Percentiles rank a stretch among this genome's conserved stretches.
phyloP scores from a whole-genome alignment of 2,797 vertebrate genomes.

The Halcyon leucocephala region DNA sequence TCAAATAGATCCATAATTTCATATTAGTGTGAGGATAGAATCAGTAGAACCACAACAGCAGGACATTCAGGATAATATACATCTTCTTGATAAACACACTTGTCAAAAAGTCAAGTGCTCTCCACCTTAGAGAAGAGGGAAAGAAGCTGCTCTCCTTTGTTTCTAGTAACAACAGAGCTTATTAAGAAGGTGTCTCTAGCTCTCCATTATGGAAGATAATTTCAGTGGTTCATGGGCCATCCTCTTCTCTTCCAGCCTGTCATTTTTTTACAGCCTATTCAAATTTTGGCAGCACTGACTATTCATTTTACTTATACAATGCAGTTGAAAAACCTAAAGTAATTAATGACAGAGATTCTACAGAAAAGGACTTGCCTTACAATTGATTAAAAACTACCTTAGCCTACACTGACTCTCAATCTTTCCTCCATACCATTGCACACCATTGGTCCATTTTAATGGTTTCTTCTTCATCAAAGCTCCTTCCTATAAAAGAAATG shows the following conservation, averaged over 20 bases:
- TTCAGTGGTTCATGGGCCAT: background rate
- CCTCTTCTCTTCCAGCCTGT: background rate
- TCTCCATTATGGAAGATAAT: background rate
- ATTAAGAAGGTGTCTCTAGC: background rate
- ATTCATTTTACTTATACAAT: background rate
- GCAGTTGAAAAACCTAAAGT: background rate
- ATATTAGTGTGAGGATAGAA: slow-evolving; percentile 10
- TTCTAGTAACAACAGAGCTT: background rate
- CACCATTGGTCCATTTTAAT: background rate
- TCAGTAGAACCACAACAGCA: slow-evolving; percentile 1
- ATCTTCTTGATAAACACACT: slow-evolving; percentile 36
- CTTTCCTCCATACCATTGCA: background rate
- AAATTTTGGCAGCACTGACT: background rate
- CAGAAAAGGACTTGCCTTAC: background rate
- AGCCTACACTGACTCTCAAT: background rate
- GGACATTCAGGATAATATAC: background rate
- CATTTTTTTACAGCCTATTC: background rate
- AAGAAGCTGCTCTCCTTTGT: background rate
- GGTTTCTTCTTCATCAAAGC: background rate
- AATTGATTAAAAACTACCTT: background rate
- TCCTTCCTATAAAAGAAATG: background rate
- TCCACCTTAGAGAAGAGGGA: background rate
- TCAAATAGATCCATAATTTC: slow-evolving; percentile 27
- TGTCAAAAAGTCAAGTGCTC: slow-evolving; percentile 6
- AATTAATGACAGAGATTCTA: background rate